Percentiles rank a stretch among this genome's conserved stretches.
These are phyloP conservation scores for Ptiloglossa arizonensis DNA, from an alignment of 1,140 invertebrate genomes.

Conservation along the genomic window DNA sequence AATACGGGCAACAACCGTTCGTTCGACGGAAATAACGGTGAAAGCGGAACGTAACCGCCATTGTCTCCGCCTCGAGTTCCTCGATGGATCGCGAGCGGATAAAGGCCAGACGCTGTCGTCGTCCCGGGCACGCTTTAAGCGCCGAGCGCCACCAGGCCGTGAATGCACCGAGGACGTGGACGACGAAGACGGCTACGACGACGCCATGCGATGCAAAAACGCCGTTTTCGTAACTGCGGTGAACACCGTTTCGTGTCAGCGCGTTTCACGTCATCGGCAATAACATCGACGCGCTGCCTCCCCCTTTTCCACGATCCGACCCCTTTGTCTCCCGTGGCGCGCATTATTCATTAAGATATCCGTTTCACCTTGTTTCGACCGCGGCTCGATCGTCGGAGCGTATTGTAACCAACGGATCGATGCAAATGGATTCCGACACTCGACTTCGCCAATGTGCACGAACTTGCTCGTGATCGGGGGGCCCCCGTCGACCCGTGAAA, in stretches of 20 bases:
- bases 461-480: background rate
- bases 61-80: background rate
- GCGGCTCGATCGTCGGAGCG: background rate
- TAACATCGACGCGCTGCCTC: slow-evolving; percentile 26
- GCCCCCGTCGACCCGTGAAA: slow-evolving; percentile 11
- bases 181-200: too few relatives aligned
- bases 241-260: slow-evolving; percentile 22
- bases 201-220: slow-evolving; percentile 18
- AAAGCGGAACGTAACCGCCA: background rate
- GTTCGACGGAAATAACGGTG: too few relatives aligned
- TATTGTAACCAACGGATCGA: background rate
- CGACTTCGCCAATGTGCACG: background rate
- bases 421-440: slow-evolving; percentile 35
- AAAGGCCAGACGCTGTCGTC: slow-evolving; percentile 16
- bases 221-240: slow-evolving; percentile 40
- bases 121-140: background rate
- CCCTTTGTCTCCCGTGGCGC: slow-evolving; percentile 7
- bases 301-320: too few relatives aligned
- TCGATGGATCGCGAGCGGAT: background rate
- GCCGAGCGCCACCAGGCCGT: background rate
- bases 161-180: too few relatives aligned
- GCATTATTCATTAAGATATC: slow-evolving; percentile 50
- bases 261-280: slow-evolving; percentile 31
- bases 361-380: slow-evolving; percentile 14
- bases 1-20: background rate